Evolutionary conservation across 2,888 invertebrate species (phyloP).

Genomic region (Myathropa florea): DNA sequence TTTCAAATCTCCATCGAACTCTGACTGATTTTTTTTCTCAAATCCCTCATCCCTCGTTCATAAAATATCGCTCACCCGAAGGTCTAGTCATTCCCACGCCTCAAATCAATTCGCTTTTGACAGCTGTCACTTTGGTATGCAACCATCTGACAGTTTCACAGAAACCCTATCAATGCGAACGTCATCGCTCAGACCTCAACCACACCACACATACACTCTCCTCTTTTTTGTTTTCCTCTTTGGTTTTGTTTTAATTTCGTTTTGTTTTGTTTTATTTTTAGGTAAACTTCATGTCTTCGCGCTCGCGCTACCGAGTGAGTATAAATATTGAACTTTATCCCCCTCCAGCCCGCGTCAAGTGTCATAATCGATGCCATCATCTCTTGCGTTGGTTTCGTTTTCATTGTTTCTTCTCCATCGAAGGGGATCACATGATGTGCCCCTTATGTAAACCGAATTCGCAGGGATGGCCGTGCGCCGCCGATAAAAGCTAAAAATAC

Average conservation of each 20-base stretch:
- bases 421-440: constrained; percentile 37
- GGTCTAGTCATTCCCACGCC: background rate
- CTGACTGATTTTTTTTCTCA: too few species aligned
- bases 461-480: background rate
- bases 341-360: background rate
- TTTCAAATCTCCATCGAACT: too few species aligned
- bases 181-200: background rate
- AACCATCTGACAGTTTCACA: background rate
- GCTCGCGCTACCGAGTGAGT: constrained; percentile 68
- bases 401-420: constrained; percentile 15
- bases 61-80: too few species aligned
- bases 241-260: constrained; percentile 16
- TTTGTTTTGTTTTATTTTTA: constrained; percentile 39
- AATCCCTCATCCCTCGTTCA: too few species aligned
- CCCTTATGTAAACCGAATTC: background rate
- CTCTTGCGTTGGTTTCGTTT: background rate
- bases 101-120: background rate
- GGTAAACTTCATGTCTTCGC: constrained; percentile 67
- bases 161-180: background rate
- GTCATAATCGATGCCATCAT: background rate
- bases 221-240: background rate
- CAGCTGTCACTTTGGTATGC: background rate
- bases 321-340: constrained; percentile 3
- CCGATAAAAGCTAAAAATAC: constrained; percentile 30
- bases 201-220: background rate